Conservation (phyloP, 1,140 invertebrate species). For the Diabrotica undecimpunctata region DNA sequence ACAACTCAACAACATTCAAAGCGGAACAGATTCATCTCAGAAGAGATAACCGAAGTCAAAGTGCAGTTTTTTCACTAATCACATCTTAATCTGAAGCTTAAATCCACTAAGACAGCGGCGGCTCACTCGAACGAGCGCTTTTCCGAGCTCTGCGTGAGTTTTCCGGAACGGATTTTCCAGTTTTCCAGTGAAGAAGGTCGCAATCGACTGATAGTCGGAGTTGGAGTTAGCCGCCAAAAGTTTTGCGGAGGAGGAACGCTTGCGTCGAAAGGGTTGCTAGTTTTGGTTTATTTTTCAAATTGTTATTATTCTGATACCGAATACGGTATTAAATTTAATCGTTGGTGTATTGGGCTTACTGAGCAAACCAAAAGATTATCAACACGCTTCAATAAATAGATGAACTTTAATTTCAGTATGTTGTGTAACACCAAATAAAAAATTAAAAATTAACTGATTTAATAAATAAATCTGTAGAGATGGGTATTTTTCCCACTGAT, state of each 20-base stretch:
- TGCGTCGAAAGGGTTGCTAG: background rate
- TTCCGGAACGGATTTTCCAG: constrained; percentile 1
- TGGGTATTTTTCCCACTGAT: too few species aligned
- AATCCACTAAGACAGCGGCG: background rate
- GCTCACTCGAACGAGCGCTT: background rate
- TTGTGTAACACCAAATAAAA: too few species aligned
- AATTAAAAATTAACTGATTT: too few species aligned
- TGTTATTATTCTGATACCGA: too few species aligned
- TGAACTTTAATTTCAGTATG: too few species aligned
- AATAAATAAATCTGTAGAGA: too few species aligned
- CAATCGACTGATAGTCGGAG: constrained; percentile 8
- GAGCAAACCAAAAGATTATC: too few species aligned
- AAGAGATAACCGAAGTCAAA: background rate
- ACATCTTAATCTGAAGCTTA: background rate
- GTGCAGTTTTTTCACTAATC: background rate
- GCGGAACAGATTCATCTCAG: too few species aligned
- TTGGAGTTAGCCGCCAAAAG: constrained; percentile 14
- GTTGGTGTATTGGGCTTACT: too few species aligned
- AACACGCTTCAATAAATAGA: too few species aligned
- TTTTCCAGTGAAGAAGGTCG: constrained; percentile 10
- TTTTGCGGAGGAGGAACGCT: constrained; percentile 11
- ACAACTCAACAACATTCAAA: background rate
- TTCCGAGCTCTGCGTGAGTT: background rate
- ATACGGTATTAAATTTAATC: too few species aligned
- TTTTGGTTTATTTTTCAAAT: too few species aligned